Percentiles rank a stretch among this genome's conserved stretches.
Conservation (phyloP, 2,888 invertebrate genomes). For the Drosophila mayaguana region DNA sequence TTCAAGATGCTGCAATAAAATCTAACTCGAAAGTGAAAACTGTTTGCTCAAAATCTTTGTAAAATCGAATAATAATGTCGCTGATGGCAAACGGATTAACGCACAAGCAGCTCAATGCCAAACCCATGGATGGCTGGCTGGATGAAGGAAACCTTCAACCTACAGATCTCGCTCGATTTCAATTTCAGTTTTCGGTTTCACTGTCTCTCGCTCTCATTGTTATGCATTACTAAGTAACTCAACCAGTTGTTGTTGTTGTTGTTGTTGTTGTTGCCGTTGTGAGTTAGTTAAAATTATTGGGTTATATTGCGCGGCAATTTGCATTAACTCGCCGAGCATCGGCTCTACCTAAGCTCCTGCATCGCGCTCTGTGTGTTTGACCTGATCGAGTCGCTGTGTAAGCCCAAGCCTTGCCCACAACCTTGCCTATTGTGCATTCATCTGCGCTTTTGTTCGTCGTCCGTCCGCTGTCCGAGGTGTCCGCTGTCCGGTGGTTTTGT, state of each 20-base stretch:
- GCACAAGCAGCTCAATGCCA: slow-evolving; percentile 43
- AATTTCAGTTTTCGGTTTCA: slow-evolving; percentile 10
- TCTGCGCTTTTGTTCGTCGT: slow-evolving; percentile 60
- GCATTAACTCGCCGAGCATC: slow-evolving; percentile 72
- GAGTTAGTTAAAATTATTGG: slow-evolving; percentile 77
- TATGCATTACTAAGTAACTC: slow-evolving; percentile 76
- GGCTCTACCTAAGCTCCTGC: slow-evolving; percentile 29
- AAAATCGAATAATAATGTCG: slow-evolving; percentile 83
- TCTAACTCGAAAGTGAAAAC: slow-evolving; percentile 75
- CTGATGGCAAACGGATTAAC: slow-evolving; percentile 83
- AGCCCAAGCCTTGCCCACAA: slow-evolving; percentile 77
- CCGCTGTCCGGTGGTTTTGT: slow-evolving; percentile 16
- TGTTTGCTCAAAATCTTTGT: slow-evolving; percentile 9
- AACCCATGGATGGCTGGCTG: slow-evolving; percentile 14
- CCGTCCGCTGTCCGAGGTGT: slow-evolving; percentile 15
- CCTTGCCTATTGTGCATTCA: slow-evolving; percentile 78
- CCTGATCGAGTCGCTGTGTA: slow-evolving; percentile 28
- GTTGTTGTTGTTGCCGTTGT: slow-evolving; percentile 30
- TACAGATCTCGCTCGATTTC: slow-evolving; percentile 12
- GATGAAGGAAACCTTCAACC: slow-evolving; percentile 10
- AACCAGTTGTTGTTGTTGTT: slow-evolving; percentile 8
- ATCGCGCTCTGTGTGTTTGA: slow-evolving; percentile 17
- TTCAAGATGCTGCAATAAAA: slow-evolving; percentile 84
- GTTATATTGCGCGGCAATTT: slow-evolving; percentile 83
- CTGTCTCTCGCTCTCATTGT: slow-evolving; percentile 52